phyloP scores from a whole-genome alignment of 2,797 vertebrate genomes.

The Choloepus didactylus region DNA sequence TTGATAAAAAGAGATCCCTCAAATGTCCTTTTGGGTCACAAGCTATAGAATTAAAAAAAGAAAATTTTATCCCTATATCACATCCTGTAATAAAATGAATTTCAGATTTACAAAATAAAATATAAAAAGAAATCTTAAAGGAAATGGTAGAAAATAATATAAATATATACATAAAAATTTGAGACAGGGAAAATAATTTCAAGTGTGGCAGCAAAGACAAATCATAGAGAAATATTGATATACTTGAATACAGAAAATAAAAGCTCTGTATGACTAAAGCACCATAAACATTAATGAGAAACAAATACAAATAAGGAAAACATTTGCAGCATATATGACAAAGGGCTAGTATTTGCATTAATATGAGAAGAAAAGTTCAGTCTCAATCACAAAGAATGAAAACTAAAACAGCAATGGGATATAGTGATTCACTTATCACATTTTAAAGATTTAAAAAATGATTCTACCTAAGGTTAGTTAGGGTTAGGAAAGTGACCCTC shows the following conservation, averaged over 20 bases:
- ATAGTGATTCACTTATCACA: neutral
- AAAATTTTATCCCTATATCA: neutral
- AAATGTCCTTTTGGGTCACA: neutral
- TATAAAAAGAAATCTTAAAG: neutral
- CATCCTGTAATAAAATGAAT: neutral
- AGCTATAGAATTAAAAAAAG: neutral
- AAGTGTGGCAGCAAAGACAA: neutral
- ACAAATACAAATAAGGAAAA: neutral
- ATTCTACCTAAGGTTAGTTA: neutral
- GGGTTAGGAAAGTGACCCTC: neutral
- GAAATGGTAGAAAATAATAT: neutral
- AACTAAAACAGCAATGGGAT: neutral
- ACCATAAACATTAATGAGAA: neutral
- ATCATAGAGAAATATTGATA: neutral
- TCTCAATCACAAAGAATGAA: neutral
- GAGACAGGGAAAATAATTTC: slow-evolving; percentile 29
- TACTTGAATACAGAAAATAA: neutral
- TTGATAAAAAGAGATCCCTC: neutral
- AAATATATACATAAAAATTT: neutral
- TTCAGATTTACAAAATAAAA: neutral
- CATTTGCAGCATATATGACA: neutral
- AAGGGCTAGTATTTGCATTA: neutral
- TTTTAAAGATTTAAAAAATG: neutral
- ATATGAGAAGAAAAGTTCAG: neutral
- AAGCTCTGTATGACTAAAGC: neutral